Evolutionary conservation across 2,797 vertebrate genomes (phyloP).

Genomic region (Sebastes alutus): DNA sequence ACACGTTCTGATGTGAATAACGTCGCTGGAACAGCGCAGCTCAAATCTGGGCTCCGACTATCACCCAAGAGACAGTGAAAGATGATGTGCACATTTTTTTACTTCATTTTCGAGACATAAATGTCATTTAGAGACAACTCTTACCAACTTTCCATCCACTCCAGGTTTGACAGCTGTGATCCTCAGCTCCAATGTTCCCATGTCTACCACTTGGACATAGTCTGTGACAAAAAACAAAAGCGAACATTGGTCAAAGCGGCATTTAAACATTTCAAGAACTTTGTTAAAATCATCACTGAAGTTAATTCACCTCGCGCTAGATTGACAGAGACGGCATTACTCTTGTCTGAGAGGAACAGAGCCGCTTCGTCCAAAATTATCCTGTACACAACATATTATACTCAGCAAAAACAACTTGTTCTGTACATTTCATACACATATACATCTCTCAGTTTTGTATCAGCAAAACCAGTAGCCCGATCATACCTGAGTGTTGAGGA

Average conservation of each 20-base stretch:
- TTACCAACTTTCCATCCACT: constrained; percentile 88
- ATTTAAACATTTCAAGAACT: neutral
- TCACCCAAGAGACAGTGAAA: neutral
- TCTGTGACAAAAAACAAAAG: constrained; percentile 78
- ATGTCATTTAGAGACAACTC: constrained; percentile 20
- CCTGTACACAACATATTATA: constrained; percentile 72
- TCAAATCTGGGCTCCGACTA: constrained; percentile 93
- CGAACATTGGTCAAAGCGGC: constrained; percentile 1
- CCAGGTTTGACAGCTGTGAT: constrained; percentile 92
- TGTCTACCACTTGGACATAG: constrained; percentile 97
- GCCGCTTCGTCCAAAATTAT: constrained; percentile 97
- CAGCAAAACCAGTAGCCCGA: neutral
- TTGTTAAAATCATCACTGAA: neutral
- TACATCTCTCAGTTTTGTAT: neutral
- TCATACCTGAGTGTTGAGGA: constrained; percentile 94
- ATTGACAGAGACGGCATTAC: constrained; percentile 89
- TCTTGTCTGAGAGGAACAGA: constrained; percentile 95
- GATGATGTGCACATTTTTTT: neutral
- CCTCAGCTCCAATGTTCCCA: constrained; percentile 95
- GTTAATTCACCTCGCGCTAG: constrained; percentile 87
- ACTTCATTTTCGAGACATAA: neutral
- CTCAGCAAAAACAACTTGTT: constrained; percentile 2
- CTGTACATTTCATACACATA: neutral
- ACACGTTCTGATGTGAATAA: constrained; percentile 94
- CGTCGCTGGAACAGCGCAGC: constrained; percentile 95